Base-by-base conservation (phyloP, 2,888 invertebrate genomes). In the Pterostichus madidus region DNA sequence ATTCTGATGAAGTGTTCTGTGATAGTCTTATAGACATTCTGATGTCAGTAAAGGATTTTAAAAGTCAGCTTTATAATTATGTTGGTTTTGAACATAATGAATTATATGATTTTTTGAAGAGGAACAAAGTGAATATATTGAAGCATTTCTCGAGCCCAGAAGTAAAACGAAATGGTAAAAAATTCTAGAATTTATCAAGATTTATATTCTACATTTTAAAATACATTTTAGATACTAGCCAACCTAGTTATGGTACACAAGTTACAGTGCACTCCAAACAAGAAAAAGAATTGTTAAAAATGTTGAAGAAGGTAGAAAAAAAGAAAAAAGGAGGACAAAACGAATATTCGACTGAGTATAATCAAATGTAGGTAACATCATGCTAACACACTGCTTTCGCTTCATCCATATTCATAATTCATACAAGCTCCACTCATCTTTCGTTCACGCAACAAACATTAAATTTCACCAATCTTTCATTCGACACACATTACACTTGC, bases 241-340 rank as follows among this genome's bases (percentile, higher is more conserved):
- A 89, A 87, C 96, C 96, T 0, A 92, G 93, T 11, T 94, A 95
- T 85, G 93, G 96, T 2, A 94, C 94, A 85, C 95, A 97, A 89
- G 96, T 98, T 1, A 95, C 94, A 13, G 95, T 97, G 0, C 93
- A 96, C 87, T 96, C 97, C 0, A 95, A 95, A 86, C 93, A 95
- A 86, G 98, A 98, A 89, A 96, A 95, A 87, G 92, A 94, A 84
- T 87, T 96, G 11, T 91, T 92, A 7, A 97, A 97, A 88, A 93
- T 94, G 84, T 93, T 94, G 15, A 92, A 97, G 5, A 96, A 96
- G 89, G 96, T 97, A 88, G 97, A 96, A 88, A 97, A 97, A 89
- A 96, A 93, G 0, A 93, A 90, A 75, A 92, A 91, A 86, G 88
- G 77, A 53, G 81, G 78, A 15, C 13, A 52, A 73, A 80, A n/a